phyloP scores from a whole-genome alignment of 1,140 invertebrate genomes.

The Drosophila eugracilis region DNA sequence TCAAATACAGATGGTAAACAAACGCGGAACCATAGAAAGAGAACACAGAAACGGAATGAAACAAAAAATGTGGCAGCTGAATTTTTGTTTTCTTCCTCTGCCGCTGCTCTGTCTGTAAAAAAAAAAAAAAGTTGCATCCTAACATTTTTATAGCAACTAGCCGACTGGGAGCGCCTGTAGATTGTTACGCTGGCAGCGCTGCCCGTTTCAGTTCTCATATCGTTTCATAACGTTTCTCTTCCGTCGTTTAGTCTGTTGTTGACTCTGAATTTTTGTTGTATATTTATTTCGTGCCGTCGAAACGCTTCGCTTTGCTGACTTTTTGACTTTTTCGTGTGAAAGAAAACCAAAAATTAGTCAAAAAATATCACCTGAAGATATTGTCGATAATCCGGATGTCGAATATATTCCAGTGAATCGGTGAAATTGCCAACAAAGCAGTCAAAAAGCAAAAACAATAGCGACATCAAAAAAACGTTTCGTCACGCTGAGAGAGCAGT shows the following conservation, averaged over 20 bases:
- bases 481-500: conserved; percentile 68
- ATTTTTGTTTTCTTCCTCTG: no score
- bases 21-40: conserved; percentile 24
- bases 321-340: conserved; percentile 48
- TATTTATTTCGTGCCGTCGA: conserved; percentile 72
- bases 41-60: conserved; percentile 20
- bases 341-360: conserved; percentile 1
- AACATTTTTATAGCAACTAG: no score
- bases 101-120: no score
- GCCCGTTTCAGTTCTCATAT: no score
- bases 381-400: conserved; percentile 1
- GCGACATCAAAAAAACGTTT: conserved; percentile 55
- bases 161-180: no score
- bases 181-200: no score
- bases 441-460: conserved; percentile 13
- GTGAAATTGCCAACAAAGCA: conserved; percentile 18
- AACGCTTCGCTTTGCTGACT: conserved; percentile 35
- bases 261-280: conserved; percentile 64
- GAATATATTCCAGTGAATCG: conserved; percentile 44
- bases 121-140: no score
- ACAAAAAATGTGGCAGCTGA: conserved; percentile 32
- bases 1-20: conserved; percentile 54
- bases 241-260: no score
- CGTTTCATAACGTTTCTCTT: no score
- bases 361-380: conserved; percentile 8